phyloP scores from a whole-genome alignment of 1,140 invertebrate species.

The Phenacoccus solenopsis region DNA sequence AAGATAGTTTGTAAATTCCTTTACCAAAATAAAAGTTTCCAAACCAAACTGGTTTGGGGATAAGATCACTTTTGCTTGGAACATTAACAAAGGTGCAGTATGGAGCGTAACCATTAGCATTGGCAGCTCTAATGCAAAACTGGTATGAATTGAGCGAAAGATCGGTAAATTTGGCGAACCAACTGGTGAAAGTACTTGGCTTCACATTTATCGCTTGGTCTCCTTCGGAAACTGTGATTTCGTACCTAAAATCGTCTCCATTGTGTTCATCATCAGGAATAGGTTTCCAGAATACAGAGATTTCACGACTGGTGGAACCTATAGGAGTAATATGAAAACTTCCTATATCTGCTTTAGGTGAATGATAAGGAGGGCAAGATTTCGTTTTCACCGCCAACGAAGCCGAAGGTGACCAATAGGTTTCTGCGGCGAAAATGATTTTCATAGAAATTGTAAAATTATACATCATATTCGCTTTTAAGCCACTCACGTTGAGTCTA shows the following conservation, averaged over 20 bases:
- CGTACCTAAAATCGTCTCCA: conserved; percentile 39
- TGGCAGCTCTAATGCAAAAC: not conserved
- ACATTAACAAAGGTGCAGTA: not conserved
- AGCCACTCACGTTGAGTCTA: conserved; percentile 39
- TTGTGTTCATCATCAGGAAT: conserved; percentile 46
- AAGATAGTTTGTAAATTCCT: conserved; percentile 55
- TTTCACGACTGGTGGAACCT: conserved; percentile 34
- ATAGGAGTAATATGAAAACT: conserved; percentile 47
- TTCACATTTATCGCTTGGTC: conserved; percentile 8
- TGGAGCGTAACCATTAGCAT: not conserved
- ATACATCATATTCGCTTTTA: conserved; percentile 49
- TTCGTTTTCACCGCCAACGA: conserved; percentile 42
- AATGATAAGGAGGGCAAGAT: conserved; percentile 40
- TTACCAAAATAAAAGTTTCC: conserved; percentile 51
- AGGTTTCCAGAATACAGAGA: conserved; percentile 56
- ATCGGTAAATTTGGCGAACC: not conserved
- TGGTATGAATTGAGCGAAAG: not conserved
- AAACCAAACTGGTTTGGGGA: conserved; percentile 40
- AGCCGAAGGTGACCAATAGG: conserved; percentile 49
- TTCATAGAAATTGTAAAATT: conserved; percentile 51
- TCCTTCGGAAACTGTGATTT: conserved; percentile 26
- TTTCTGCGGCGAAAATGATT: conserved; percentile 38
- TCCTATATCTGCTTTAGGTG: conserved; percentile 48
- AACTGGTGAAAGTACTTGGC: not conserved
- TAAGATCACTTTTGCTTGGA: not conserved